Percentiles rank a stretch among this genome's conserved stretches.
These are phyloP conservation scores for Tipula unca DNA, from an alignment of 2,888 invertebrate genomes.

Conservation along the genomic window DNA sequence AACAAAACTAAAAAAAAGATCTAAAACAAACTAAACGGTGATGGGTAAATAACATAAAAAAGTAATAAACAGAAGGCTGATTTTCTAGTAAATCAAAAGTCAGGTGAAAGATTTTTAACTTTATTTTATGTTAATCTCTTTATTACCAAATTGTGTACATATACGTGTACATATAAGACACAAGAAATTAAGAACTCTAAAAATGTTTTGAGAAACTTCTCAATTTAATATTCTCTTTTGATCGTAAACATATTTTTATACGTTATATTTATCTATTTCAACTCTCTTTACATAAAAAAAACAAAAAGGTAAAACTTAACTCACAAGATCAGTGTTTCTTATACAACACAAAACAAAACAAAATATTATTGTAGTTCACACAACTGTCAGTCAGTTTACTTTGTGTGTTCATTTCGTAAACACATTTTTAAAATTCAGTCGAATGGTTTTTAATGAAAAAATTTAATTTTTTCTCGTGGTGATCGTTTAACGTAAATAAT, in stretches of 20 bases:
- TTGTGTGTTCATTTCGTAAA: background rate
- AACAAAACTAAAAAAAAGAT: background rate
- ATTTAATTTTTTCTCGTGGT: background rate
- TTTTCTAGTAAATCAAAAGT: background rate
- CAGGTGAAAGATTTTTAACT: background rate
- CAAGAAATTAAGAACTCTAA: background rate
- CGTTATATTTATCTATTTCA: background rate
- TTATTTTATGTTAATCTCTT: background rate
- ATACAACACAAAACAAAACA: background rate
- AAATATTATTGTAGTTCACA: background rate
- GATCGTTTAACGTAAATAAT: background rate
- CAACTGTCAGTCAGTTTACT: conserved; percentile 8
- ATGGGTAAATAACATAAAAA: background rate
- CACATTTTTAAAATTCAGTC: background rate
- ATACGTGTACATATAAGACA: background rate
- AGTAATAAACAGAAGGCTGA: background rate
- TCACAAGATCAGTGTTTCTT: background rate
- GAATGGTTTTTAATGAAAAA: background rate
- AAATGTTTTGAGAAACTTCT: background rate
- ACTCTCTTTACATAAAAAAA: background rate
- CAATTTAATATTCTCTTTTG: background rate
- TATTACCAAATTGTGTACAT: background rate
- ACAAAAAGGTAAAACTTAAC: background rate
- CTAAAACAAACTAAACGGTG: background rate
- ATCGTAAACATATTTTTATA: background rate